A percentile compares a stretch with the other conserved stretches of the same genome.
phyloP scores from a whole-genome alignment of 1,140 invertebrate species.

The Neodiprion virginianus region DNA sequence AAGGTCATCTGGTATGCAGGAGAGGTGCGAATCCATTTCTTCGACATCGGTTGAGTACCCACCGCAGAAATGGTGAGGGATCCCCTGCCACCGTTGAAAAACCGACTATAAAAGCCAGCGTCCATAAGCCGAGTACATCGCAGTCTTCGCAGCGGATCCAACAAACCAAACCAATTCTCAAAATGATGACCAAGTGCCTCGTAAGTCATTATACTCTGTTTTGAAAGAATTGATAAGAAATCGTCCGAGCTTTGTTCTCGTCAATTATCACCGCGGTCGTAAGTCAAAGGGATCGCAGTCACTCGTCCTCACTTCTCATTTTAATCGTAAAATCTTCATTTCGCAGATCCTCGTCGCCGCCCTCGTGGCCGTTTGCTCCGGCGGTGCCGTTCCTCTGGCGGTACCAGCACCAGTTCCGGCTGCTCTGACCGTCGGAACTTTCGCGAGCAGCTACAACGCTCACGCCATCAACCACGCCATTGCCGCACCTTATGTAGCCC shows the following conservation, averaged over 20 bases:
- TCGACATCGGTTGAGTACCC: slow-evolving; percentile 27
- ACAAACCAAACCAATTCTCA: slow-evolving; percentile 51
- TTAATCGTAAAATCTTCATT: slow-evolving; percentile 20
- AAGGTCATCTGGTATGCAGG: slow-evolving; percentile 40
- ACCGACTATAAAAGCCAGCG: slow-evolving; percentile 48
- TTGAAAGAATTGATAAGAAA: neutral
- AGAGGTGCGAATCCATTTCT: slow-evolving; percentile 30
- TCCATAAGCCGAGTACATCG: slow-evolving; percentile 44
- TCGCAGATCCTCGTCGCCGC: slow-evolving; percentile 61
- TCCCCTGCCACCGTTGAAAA: slow-evolving; percentile 50
- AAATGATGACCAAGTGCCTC: slow-evolving; percentile 67
- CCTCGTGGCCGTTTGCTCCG: slow-evolving; percentile 53
- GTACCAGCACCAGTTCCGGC: slow-evolving; percentile 61
- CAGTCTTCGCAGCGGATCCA: slow-evolving; percentile 48
- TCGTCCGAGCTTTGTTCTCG: no score
- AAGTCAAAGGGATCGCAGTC: neutral
- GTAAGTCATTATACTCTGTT: slow-evolving; percentile 52
- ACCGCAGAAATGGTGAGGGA: slow-evolving; percentile 49
- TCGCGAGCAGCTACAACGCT: slow-evolving; percentile 68
- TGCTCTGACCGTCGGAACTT: slow-evolving; percentile 65
- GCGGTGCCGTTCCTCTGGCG: slow-evolving; percentile 46
- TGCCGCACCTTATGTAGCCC: slow-evolving; percentile 63
- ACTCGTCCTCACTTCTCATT: neutral
- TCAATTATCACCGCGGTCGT: no score
- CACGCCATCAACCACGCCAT: slow-evolving; percentile 70